phyloP scores from a whole-genome alignment of 2,113 vertebrate species.

The Corvus hawaiiensis region DNA sequence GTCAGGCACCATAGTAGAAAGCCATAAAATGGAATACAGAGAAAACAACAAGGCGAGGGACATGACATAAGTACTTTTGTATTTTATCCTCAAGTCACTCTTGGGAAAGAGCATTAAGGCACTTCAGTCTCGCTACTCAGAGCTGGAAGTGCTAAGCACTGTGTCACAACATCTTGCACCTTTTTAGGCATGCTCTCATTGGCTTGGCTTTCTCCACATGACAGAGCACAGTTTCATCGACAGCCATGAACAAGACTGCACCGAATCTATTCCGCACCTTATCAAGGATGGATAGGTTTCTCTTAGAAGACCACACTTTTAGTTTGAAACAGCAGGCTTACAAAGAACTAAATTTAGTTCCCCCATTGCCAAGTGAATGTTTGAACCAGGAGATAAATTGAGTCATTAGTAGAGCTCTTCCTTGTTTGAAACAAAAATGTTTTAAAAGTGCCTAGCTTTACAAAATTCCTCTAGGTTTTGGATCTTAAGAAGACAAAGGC shows the following conservation, averaged over 20 bases:
- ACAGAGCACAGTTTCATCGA: fast-evolving
- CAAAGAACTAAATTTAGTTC: not conserved
- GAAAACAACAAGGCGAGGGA: not conserved
- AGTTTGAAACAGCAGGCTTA: not conserved
- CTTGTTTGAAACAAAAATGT: not conserved
- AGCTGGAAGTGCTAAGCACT: not conserved
- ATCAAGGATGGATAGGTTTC: not conserved
- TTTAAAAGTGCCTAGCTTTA: not conserved
- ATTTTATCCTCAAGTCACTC: not conserved
- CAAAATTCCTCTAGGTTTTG: not conserved
- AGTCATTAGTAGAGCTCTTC: not conserved
- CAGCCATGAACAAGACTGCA: not conserved
- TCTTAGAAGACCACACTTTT: not conserved
- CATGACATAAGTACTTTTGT: not conserved
- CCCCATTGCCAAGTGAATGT: not conserved
- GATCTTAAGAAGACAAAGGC: not conserved
- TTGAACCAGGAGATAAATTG: not conserved
- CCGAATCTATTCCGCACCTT: not conserved
- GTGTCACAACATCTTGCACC: not conserved
- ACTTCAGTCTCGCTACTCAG: not conserved
- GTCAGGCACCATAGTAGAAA: not conserved
- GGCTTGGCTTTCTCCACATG: not conserved
- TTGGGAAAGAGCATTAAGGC: not conserved
- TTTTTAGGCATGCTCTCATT: not conserved
- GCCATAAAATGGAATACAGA: not conserved